Evolutionary conservation across 2,888 invertebrate genomes (phyloP).

Genomic region (Arrhopalites spinosus): DNA sequence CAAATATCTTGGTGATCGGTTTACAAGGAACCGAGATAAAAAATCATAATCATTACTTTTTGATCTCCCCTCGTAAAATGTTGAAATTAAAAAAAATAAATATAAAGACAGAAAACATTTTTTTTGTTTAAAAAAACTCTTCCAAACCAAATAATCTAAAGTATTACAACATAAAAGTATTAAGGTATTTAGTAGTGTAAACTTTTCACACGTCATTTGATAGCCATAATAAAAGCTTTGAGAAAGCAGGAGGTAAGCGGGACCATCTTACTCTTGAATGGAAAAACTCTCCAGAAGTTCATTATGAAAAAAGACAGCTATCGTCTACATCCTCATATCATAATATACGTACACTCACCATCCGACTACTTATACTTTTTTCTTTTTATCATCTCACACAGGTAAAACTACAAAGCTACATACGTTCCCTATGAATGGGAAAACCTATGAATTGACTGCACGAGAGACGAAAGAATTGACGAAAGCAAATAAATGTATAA

Average conservation of each 20-base stretch:
- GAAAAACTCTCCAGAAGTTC: constrained; percentile 8
- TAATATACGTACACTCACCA: neutral
- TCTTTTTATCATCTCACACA: neutral
- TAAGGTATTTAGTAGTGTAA: constrained; percentile 6
- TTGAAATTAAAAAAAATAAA: too few species aligned
- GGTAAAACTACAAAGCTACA: neutral
- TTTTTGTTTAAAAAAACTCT: neutral
- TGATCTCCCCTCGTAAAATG: too few species aligned
- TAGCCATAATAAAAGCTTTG: neutral
- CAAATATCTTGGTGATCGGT: too few species aligned
- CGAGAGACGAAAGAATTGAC: neutral
- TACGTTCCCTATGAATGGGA: neutral
- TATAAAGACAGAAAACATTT: neutral
- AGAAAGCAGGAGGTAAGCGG: too few species aligned
- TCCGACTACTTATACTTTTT: neutral
- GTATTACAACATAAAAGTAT: too few species aligned
- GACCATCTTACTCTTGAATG: neutral
- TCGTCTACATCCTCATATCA: neutral
- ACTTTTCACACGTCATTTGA: constrained; percentile 26
- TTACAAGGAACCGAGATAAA: too few species aligned
- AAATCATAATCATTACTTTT: too few species aligned
- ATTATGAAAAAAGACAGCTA: constrained; percentile 5
- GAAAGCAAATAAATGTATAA: neutral
- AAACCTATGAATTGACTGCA: neutral
- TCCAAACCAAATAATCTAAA: neutral